Evolutionary conservation across 2,113 vertebrate genomes (phyloP).

Genomic region (Chionis minor): DNA sequence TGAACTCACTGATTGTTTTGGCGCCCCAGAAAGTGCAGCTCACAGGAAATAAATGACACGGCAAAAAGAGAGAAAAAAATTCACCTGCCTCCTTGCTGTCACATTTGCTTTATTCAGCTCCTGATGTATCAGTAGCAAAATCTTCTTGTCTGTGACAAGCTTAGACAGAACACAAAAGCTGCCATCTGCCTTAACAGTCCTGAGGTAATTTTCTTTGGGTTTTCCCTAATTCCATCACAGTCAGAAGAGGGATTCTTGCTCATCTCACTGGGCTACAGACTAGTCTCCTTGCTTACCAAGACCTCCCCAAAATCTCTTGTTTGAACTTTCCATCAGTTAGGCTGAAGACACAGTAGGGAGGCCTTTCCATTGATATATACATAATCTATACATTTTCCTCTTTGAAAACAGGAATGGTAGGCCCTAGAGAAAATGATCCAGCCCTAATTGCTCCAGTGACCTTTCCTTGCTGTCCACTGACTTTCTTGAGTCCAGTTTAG

Average conservation of each 20-base stretch:
- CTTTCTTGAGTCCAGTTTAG: neutral
- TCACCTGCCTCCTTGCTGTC: neutral
- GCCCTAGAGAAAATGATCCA: neutral
- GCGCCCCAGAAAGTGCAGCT: accelerated
- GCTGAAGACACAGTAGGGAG: neutral
- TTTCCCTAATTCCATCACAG: neutral
- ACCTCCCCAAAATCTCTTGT: neutral
- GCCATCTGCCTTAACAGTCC: neutral
- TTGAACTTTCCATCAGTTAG: neutral
- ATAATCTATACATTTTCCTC: neutral
- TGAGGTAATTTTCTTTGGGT: neutral
- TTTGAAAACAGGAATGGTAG: neutral
- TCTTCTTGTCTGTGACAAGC: conserved; percentile 23
- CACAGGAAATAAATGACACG: neutral
- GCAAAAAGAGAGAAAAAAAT: neutral
- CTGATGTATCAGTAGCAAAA: conserved; percentile 2
- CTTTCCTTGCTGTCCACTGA: neutral
- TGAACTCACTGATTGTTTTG: neutral
- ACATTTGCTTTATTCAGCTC: neutral
- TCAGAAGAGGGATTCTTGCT: neutral
- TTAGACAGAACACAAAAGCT: conserved; percentile 16
- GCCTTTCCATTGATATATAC: neutral
- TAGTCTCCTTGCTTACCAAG: neutral
- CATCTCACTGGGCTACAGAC: neutral
- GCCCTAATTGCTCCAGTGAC: neutral